These are phyloP conservation scores for Xanthostigma xanthostigma DNA, from an alignment of 2,888 invertebrate species.

Conservation along the genomic window DNA sequence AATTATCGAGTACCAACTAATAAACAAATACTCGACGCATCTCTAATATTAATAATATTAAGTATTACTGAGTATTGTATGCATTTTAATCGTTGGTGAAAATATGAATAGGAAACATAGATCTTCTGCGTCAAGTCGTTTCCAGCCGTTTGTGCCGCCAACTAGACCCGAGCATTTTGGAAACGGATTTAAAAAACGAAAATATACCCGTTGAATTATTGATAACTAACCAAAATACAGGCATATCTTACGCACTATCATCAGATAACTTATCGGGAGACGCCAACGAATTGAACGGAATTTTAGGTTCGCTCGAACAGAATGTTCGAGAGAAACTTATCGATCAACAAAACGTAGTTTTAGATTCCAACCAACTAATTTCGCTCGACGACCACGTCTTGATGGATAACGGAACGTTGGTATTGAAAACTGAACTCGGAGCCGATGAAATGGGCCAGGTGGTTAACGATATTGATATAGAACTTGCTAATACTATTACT, in stretches of 20 bases:
- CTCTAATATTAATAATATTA: no score
- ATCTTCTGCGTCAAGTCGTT: conserved; percentile 19
- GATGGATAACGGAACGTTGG: background rate
- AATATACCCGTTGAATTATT: conserved; percentile 22
- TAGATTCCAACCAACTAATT: conserved; percentile 2
- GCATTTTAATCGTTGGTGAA: no score
- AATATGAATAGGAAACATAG: background rate
- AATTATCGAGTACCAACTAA: no score
- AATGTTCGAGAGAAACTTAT: background rate
- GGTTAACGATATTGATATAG: conserved; percentile 1
- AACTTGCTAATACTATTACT: background rate
- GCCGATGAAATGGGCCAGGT: background rate
- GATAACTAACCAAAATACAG: conserved; percentile 28
- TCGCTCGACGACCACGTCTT: conserved; percentile 1
- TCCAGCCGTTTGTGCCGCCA: conserved; percentile 14
- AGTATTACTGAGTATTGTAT: no score
- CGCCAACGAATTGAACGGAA: background rate
- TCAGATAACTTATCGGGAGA: background rate
- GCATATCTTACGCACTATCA: conserved; percentile 7
- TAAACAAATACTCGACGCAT: no score
- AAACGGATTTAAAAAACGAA: conserved; percentile 1
- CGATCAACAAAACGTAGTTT: background rate
- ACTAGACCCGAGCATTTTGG: background rate
- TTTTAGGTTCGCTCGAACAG: background rate
- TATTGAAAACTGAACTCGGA: background rate